phyloP scores from a whole-genome alignment of 2,888 invertebrate genomes.

The Drosophila subquinaria region DNA sequence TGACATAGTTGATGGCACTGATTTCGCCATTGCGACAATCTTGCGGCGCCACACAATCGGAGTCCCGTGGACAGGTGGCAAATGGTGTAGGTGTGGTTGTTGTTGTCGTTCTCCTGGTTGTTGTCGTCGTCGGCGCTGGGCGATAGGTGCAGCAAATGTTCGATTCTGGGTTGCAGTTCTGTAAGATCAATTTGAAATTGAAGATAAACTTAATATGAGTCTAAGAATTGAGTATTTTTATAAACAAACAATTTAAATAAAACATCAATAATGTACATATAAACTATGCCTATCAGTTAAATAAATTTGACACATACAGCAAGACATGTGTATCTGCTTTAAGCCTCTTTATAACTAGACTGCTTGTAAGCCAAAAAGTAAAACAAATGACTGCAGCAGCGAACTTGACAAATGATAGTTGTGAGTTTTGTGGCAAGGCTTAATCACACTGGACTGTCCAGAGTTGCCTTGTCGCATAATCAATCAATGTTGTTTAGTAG shows the following conservation, averaged over 20 bases:
- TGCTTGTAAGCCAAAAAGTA: constrained; percentile 5
- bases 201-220: not conserved
- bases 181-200: constrained; percentile 51
- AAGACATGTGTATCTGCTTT: too few relatives aligned
- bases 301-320: too few relatives aligned
- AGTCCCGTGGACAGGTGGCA: constrained; percentile 75
- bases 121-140: constrained; percentile 71
- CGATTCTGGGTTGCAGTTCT: constrained; percentile 85
- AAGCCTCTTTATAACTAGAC: constrained; percentile 7
- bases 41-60: constrained; percentile 83
- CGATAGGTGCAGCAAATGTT: constrained; percentile 86
- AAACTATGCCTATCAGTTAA: too few relatives aligned
- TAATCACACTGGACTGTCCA: constrained; percentile 15
- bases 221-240: too few relatives aligned
- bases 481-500: constrained; percentile 54
- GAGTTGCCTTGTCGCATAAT: constrained; percentile 51
- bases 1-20: constrained; percentile 76
- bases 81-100: constrained; percentile 78
- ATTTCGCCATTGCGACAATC: constrained; percentile 84
- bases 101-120: constrained; percentile 65
- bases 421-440: constrained; percentile 8
- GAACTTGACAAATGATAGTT: constrained; percentile 41
- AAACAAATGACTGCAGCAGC: constrained; percentile 35
- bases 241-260: too few relatives aligned
- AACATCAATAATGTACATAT: too few relatives aligned